Evolutionary conservation across 2,113 vertebrate species (phyloP).

Genomic region (Zosterops hypoxanthus): DNA sequence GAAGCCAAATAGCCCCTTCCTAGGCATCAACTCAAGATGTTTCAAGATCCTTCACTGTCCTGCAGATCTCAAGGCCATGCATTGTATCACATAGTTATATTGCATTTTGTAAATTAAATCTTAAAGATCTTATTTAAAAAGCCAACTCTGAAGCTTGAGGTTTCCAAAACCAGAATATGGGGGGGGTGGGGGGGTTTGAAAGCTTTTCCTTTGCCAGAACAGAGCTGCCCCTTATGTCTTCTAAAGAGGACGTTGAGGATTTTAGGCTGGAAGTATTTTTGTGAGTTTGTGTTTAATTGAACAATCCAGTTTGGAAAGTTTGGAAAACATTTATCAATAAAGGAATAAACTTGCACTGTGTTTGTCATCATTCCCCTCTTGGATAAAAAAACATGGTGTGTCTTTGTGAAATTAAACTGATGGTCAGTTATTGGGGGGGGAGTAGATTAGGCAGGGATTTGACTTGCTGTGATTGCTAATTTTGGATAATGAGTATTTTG

Average conservation of each 20-base stretch:
- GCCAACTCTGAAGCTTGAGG: slow-evolving; percentile 44
- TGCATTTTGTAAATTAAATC: slow-evolving; percentile 75
- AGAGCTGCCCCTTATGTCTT: slow-evolving; percentile 50
- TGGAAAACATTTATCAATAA: slow-evolving; percentile 77
- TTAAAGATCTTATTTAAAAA: slow-evolving; percentile 70
- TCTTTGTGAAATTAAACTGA: not conserved
- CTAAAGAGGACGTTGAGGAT: slow-evolving; percentile 22
- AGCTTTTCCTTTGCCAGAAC: slow-evolving; percentile 55
- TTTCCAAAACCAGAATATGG: slow-evolving; percentile 58
- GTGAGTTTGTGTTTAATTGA: slow-evolving; percentile 75
- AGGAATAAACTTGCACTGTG: slow-evolving; percentile 59
- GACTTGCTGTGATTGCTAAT: not conserved
- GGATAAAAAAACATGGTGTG: not conserved
- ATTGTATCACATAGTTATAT: slow-evolving; percentile 63
- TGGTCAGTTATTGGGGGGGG: not conserved
- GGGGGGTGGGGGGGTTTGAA: slow-evolving; percentile 52
- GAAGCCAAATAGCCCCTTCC: slow-evolving; percentile 75
- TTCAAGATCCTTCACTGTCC: slow-evolving; percentile 66
- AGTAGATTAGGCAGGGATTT: not conserved
- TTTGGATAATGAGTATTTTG: not conserved
- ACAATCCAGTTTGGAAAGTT: slow-evolving; percentile 68
- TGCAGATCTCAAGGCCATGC: slow-evolving; percentile 63
- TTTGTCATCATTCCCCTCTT: not conserved
- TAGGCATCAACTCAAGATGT: slow-evolving; percentile 64
- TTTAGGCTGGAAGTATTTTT: slow-evolving; percentile 63